These are phyloP conservation scores for Dynastes grantii DNA, from an alignment of 2,888 invertebrate genomes.

Conservation along the genomic window DNA sequence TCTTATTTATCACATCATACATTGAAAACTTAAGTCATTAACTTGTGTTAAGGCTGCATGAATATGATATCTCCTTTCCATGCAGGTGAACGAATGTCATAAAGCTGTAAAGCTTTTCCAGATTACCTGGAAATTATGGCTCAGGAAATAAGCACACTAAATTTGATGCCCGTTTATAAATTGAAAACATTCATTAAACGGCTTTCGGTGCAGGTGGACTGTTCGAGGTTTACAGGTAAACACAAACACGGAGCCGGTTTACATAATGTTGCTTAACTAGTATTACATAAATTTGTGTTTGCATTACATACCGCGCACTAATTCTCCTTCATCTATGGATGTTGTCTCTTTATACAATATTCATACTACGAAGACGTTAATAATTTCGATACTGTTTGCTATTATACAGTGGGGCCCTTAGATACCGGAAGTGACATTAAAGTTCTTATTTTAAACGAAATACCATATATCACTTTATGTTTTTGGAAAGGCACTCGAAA, in stretches of 20 bases:
- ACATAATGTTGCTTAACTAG: constrained; percentile 44
- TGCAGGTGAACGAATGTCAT: not conserved
- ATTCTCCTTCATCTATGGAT: constrained; percentile 23
- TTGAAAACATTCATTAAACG: constrained; percentile 37
- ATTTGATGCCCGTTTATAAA: constrained; percentile 22
- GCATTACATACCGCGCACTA: constrained; percentile 40
- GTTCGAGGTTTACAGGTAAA: constrained; percentile 29
- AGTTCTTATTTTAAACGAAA: too few relatives aligned
- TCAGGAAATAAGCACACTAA: constrained; percentile 9
- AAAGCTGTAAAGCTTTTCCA: not conserved
- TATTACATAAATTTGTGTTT: constrained; percentile 51
- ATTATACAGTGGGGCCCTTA: not conserved
- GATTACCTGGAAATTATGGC: not conserved
- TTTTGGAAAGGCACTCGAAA: too few relatives aligned
- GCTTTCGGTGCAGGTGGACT: constrained; percentile 18
- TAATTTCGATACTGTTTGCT: not conserved
- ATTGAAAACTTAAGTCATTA: too few relatives aligned
- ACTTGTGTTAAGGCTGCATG: not conserved
- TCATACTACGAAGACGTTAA: constrained; percentile 19
- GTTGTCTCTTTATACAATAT: not conserved
- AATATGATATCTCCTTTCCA: not conserved
- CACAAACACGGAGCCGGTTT: constrained; percentile 42
- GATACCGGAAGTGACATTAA: not conserved
- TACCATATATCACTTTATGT: too few relatives aligned
- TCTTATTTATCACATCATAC: too few relatives aligned